Evolutionary conservation across 64 coral and sea anemone genomes (phyloP).

Genomic region (Astreopora myriophthalma): DNA sequence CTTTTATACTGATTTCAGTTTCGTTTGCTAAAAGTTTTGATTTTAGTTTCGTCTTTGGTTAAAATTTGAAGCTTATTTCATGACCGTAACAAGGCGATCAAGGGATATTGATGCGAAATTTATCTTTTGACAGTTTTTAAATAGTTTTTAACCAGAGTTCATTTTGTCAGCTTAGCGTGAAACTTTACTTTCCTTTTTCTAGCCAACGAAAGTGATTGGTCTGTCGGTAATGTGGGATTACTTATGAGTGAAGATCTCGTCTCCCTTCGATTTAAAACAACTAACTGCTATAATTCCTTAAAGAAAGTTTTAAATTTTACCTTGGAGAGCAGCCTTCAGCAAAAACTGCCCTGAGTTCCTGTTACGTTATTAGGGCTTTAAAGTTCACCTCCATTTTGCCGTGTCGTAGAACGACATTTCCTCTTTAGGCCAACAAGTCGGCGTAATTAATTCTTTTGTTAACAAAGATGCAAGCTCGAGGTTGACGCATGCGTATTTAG

Average conservation of each 20-base stretch:
- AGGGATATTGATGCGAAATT: background rate
- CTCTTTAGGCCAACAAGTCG: conserved; percentile 9
- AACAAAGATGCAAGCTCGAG: conserved; percentile 33
- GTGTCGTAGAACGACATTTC: conserved; percentile 43
- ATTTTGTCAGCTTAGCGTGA: background rate
- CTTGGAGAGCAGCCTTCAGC: conserved; percentile 8
- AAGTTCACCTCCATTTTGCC: conserved; percentile 56
- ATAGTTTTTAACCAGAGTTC: background rate
- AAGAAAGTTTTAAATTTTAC: conserved; percentile 18
- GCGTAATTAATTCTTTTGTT: conserved; percentile 96
- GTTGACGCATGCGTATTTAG: conserved; percentile 59
- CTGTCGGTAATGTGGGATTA: background rate
- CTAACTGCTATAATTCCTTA: background rate
- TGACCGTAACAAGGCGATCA: background rate
- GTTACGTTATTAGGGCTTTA: conserved; percentile 47
- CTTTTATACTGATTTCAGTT: background rate
- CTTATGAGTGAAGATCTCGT: background rate
- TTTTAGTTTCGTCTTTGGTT: too few species aligned
- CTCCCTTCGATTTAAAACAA: background rate
- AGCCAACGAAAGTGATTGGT: background rate
- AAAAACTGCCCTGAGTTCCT: background rate
- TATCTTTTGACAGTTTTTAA: background rate
- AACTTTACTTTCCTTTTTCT: background rate
- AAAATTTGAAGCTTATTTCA: background rate
- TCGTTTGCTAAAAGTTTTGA: background rate